Evolutionary conservation across 1,140 invertebrate species (phyloP), one percentile per base, ranked within the genome.

Genomic region (Eciton burchellii): DNA sequence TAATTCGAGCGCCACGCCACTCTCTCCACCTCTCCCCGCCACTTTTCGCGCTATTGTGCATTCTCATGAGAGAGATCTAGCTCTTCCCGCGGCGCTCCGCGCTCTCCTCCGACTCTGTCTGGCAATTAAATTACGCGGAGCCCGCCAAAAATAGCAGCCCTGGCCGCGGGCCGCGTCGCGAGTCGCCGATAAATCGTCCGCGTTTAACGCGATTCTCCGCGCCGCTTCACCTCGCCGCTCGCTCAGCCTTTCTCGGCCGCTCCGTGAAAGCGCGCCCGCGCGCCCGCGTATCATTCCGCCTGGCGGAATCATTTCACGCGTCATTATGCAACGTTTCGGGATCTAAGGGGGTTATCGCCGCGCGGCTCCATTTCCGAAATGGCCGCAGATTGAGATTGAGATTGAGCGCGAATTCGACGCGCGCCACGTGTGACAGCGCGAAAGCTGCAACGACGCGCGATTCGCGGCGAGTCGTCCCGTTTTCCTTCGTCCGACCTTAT

Each of bases 101-200:
- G 35, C 6, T 35, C 6, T 35, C 35, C 6, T 62, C 56, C 47
- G 35, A 35, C 35, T 35, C 35, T 35, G 35, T 6, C 35, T 6
- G 35, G 35, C 35, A 35, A 65, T 76, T 76, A 77, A 65, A 77
- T 68, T 68, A 77, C 54, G 63, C 56, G 49, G 49, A 70, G 35
- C 49, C 29, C 74, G 35, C 41, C 70, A 49, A 79, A 79, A 79
- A 68, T 77, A 79, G 74, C n/a, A n/a, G n/a, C n/a, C n/a, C n/a
- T n/a, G n/a, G n/a, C 68, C 63, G 5, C 12, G 16, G n/a, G 52
- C 74, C 29, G 21, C 6, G 35, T 70, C 63, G 63, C 11, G 74
- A 79, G 74, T 79, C 59, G 47, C 65, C 62, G 63, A 79, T 79
- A 79, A 79, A 79, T 70, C 29, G 49, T 54, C 49, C 47, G 49